A percentile compares a stretch with the other conserved stretches of the same genome.
Conservation (phyloP, 2,797 vertebrate species). For the Protosalanx chinensis region DNA sequence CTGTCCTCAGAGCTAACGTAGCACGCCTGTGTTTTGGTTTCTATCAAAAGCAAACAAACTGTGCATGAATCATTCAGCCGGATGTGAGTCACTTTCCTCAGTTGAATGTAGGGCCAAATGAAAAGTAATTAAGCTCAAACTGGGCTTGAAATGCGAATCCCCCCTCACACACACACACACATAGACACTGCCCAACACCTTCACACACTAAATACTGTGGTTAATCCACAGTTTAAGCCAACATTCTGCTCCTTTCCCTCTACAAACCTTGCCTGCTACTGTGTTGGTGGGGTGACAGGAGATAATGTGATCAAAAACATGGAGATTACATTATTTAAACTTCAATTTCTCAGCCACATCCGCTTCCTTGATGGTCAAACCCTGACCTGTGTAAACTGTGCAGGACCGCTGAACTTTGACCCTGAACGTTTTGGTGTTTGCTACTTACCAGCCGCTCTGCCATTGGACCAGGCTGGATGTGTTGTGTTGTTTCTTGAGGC, state of each 20-base stretch:
- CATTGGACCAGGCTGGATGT: background rate
- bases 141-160: constrained; percentile 38
- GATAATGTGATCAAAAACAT: background rate
- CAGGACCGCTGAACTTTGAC: background rate
- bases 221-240: background rate
- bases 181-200: background rate
- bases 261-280: background rate
- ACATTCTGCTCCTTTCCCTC: background rate
- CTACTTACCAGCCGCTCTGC: background rate
- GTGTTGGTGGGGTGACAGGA: background rate
- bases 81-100: constrained; percentile 47
- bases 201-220: background rate
- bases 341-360: background rate
- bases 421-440: background rate
- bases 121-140: constrained; percentile 39
- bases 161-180: constrained; percentile 2
- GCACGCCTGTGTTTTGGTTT: constrained; percentile 49
- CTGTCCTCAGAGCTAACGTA: constrained; percentile 35
- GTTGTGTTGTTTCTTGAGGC: background rate
- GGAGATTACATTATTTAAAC: background rate
- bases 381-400: background rate
- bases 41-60: constrained; percentile 40
- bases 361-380: background rate
- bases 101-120: constrained; percentile 46
- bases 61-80: constrained; percentile 38